Conservation (phyloP, 2,888 invertebrate species). For the Blomia tropicalis region DNA sequence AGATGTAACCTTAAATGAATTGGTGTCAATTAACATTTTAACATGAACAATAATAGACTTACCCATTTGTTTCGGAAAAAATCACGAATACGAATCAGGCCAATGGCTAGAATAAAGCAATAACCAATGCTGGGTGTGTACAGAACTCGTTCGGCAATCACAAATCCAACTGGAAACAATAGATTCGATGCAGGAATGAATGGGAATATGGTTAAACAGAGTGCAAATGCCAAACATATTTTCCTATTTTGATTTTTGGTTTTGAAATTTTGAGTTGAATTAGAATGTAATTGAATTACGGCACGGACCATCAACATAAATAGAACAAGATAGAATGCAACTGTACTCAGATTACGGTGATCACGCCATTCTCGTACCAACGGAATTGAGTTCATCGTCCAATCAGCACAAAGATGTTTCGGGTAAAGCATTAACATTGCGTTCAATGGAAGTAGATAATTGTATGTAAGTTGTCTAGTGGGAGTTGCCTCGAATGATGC, state of each 20-base stretch:
- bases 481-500: slow-evolving; percentile 65
- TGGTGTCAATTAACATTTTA: too few relatives aligned
- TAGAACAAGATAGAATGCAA: slow-evolving; percentile 36
- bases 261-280: neutral
- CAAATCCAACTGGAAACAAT: slow-evolving; percentile 92
- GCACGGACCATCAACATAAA: slow-evolving; percentile 32
- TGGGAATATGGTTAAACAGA: slow-evolving; percentile 51
- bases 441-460: slow-evolving; percentile 79
- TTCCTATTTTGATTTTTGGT: slow-evolving; percentile 42
- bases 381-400: slow-evolving; percentile 95
- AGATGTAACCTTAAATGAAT: neutral
- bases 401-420: slow-evolving; percentile 78
- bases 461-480: slow-evolving; percentile 71
- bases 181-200: slow-evolving; percentile 89
- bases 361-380: slow-evolving; percentile 61
- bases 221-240: slow-evolving; percentile 30
- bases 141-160: slow-evolving; percentile 80
- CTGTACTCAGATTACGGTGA: slow-evolving; percentile 55
- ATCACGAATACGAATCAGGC: slow-evolving; percentile 35
- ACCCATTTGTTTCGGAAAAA: neutral
- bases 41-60: neutral
- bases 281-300: slow-evolving; percentile 24
- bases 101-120: slow-evolving; percentile 74
- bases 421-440: slow-evolving; percentile 72
- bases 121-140: slow-evolving; percentile 96